Evolutionary conservation across 2,888 invertebrate species (phyloP).

Genomic region (Leucophenga maculata): DNA sequence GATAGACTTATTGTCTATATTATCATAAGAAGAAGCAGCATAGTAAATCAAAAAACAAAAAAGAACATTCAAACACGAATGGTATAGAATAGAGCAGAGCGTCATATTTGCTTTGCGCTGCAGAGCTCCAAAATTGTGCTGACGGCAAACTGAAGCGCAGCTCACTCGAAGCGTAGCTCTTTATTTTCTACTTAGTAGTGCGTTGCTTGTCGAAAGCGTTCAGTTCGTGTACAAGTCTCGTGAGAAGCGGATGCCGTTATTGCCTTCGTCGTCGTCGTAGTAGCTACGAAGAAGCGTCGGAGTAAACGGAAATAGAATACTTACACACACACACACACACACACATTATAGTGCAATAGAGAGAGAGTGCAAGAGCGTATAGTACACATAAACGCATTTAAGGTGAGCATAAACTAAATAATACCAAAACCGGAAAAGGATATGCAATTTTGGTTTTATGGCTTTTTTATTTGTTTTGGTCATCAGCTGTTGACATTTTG

Average conservation of each 20-base stretch:
- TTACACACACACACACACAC: conserved; percentile 6
- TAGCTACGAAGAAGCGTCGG: conserved; percentile 1
- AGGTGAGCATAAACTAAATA: background rate
- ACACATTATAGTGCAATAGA: background rate
- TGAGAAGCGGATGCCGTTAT: conserved; percentile 69
- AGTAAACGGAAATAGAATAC: background rate
- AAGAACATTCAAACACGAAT: conserved; percentile 51
- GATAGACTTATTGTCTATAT: background rate
- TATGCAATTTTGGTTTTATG: background rate
- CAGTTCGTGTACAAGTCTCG: conserved; percentile 72
- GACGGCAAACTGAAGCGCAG: background rate
- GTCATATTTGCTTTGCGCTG: background rate
- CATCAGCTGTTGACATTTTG: too few species aligned
- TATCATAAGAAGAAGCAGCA: conserved; percentile 38
- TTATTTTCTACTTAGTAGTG: conserved; percentile 69
- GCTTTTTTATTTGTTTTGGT: too few species aligned
- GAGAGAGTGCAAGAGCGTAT: too few species aligned
- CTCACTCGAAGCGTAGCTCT: conserved; percentile 16
- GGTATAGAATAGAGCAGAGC: background rate
- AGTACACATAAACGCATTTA: too few species aligned
- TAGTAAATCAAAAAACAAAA: conserved; percentile 43
- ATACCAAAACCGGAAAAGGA: background rate
- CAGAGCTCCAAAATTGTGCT: conserved; percentile 32
- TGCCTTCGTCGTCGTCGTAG: conserved; percentile 6
- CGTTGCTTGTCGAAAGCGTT: conserved; percentile 63